phyloP scores from a whole-genome alignment of 92 coral and sea anemone species.

The Bergia sp. region DNA sequence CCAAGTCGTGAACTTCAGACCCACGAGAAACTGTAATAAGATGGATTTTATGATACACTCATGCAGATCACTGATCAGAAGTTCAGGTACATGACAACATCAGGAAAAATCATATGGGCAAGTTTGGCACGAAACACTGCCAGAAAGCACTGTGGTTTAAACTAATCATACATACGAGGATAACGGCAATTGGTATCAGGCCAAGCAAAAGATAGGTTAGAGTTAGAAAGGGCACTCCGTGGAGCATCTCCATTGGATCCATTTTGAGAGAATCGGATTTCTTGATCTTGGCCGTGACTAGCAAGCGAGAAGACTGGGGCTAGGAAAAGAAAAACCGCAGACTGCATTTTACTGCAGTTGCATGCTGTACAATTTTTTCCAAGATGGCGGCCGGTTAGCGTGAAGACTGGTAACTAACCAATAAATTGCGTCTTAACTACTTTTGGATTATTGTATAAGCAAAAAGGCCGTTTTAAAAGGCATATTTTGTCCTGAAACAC shows the following conservation, averaged over 20 bases:
- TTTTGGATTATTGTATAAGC: no score
- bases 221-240: slow-evolving; percentile 32
- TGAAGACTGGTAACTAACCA: no score
- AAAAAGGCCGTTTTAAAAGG: no score
- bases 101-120: neutral
- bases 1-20: slow-evolving; percentile 72
- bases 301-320: slow-evolving; percentile 11
- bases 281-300: neutral
- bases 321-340: neutral
- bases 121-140: neutral
- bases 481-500: no score
- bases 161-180: slow-evolving; percentile 43
- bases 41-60: neutral
- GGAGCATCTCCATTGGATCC: slow-evolving; percentile 49
- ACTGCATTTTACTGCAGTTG: slow-evolving; percentile 8
- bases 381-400: no score
- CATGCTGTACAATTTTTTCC: neutral
- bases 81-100: neutral
- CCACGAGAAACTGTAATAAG: slow-evolving; percentile 64
- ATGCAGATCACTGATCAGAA: neutral
- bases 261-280: slow-evolving; percentile 19
- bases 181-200: slow-evolving; percentile 39
- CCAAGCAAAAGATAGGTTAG: slow-evolving; percentile 46
- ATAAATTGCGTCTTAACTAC: no score
- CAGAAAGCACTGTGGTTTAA: neutral